Evolutionary conservation across 1,140 invertebrate species (phyloP).

Genomic region (Sycobia sp.): DNA sequence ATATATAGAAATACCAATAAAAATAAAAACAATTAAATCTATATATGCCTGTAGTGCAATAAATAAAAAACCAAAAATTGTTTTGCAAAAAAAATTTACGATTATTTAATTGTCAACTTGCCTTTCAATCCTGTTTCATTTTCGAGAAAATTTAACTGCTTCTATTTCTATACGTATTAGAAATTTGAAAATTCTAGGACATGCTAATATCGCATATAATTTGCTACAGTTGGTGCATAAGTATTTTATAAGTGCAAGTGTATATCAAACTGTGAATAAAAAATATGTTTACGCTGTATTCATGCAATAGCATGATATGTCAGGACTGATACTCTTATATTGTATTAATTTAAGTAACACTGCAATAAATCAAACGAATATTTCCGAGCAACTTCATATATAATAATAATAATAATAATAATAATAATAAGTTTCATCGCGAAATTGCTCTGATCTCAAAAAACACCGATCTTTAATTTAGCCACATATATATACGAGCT

Average conservation of each 20-base stretch:
- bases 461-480: not conserved
- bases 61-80: not conserved
- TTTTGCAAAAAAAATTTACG: not conserved
- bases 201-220: slow-evolving; percentile 23
- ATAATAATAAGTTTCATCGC: too few relatives aligned
- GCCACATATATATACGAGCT: too few relatives aligned
- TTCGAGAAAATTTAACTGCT: slow-evolving; percentile 10
- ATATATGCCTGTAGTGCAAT: not conserved
- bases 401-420: too few relatives aligned
- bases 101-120: slow-evolving; percentile 10
- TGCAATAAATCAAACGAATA: too few relatives aligned
- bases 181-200: slow-evolving; percentile 10
- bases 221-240: slow-evolving; percentile 21
- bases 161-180: too few relatives aligned
- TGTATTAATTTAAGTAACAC: too few relatives aligned
- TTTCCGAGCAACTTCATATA: too few relatives aligned
- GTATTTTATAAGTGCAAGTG: slow-evolving; percentile 23
- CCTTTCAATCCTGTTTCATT: slow-evolving; percentile 15
- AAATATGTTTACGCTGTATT: slow-evolving; percentile 10
- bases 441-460: too few relatives aligned
- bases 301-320: slow-evolving; percentile 15
- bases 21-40: not conserved
- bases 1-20: not conserved
- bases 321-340: slow-evolving; percentile 9
- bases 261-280: slow-evolving; percentile 9